Percentiles rank a stretch among this genome's conserved stretches.
Evolutionary conservation across 1,140 invertebrate genomes (phyloP).

Genomic region (Anthonomus grandis): DNA sequence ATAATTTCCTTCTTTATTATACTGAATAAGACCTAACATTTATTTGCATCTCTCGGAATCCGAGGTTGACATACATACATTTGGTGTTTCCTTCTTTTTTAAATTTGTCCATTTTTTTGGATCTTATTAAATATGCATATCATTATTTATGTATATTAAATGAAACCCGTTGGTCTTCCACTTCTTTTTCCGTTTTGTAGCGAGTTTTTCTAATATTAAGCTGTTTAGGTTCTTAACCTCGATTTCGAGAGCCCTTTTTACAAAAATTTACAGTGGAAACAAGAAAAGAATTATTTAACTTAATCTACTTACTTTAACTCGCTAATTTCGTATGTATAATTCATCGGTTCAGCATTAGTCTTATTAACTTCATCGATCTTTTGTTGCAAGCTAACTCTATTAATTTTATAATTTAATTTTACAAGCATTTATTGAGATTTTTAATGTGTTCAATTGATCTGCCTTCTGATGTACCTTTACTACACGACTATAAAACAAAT

Average conservation of each 20-base stretch:
- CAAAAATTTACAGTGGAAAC: constrained; percentile 42
- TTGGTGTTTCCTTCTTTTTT: too few species aligned
- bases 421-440: constrained; percentile 91
- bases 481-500: too few species aligned
- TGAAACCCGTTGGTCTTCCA: constrained; percentile 55
- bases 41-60: too few species aligned
- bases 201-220: constrained; percentile 57
- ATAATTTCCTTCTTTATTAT: too few species aligned
- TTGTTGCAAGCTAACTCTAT: constrained; percentile 91
- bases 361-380: constrained; percentile 81
- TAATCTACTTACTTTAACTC: constrained; percentile 58
- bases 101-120: constrained; percentile 62
- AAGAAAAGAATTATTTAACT: neutral
- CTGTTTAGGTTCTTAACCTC: constrained; percentile 69
- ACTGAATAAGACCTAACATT: too few species aligned
- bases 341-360: constrained; percentile 63
- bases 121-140: too few species aligned
- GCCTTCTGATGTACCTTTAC: too few species aligned
- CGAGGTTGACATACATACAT: too few species aligned
- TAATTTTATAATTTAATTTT: constrained; percentile 99
- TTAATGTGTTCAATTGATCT: constrained; percentile 92
- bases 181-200: constrained; percentile 57
- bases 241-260: constrained; percentile 62
- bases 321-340: constrained; percentile 61
- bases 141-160: too few species aligned